These are phyloP conservation scores for Eilema griseolum DNA, from an alignment of 2,888 invertebrate genomes.

Conservation along the genomic window DNA sequence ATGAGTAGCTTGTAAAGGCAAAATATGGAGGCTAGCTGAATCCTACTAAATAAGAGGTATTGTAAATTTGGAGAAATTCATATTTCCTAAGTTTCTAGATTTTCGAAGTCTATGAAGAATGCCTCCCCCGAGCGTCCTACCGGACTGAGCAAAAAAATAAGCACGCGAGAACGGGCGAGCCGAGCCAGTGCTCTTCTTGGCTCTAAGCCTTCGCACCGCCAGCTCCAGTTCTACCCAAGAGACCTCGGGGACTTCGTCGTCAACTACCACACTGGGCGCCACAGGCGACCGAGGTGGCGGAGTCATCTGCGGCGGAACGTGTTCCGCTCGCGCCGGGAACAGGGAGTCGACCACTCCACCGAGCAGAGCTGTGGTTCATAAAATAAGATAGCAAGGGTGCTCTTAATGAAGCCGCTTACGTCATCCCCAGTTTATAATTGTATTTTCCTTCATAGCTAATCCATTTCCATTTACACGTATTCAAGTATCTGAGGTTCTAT, in stretches of 20 bases:
- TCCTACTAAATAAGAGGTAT: not conserved
- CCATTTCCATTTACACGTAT: conserved; percentile 54
- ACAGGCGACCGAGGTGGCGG: too few relatives aligned
- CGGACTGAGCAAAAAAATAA: conserved; percentile 72
- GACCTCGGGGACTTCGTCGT: too few relatives aligned
- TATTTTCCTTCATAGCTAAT: conserved; percentile 52
- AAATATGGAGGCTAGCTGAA: too few relatives aligned
- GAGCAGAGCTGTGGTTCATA: conserved; percentile 38
- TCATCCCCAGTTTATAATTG: conserved; percentile 48
- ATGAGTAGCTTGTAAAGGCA: too few relatives aligned
- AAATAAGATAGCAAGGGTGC: conserved; percentile 32
- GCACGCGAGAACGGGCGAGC: conserved; percentile 79
- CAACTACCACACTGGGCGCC: too few relatives aligned
- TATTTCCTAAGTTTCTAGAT: too few relatives aligned
- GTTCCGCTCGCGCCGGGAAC: too few relatives aligned
- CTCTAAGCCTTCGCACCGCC: too few relatives aligned
- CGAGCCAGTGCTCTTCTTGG: too few relatives aligned
- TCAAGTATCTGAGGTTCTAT: conserved; percentile 35
- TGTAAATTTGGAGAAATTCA: not conserved
- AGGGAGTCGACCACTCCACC: too few relatives aligned
- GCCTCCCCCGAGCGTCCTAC: conserved; percentile 61
- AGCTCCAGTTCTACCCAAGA: too few relatives aligned
- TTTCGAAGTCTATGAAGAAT: conserved; percentile 22
- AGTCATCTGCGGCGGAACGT: too few relatives aligned
- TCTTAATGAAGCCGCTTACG: conserved; percentile 46